Evolutionary conservation across 2,797 vertebrate genomes (phyloP).

Genomic region (Gymnoscopelus braueri): DNA sequence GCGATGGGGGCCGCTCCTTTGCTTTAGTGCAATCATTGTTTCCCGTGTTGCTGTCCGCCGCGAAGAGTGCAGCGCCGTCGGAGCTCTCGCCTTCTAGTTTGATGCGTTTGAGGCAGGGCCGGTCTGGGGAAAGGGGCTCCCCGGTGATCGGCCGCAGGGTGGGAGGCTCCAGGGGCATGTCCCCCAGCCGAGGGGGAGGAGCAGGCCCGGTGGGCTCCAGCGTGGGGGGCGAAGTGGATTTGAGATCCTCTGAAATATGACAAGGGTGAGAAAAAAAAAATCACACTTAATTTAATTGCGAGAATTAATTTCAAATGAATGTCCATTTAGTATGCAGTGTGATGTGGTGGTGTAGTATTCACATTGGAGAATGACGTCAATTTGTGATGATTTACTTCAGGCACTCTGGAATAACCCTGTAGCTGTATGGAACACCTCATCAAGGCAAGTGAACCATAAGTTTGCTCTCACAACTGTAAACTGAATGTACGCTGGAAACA

Average conservation of each 20-base stretch:
- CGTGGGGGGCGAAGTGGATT: conserved; percentile 89
- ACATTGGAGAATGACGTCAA: conserved; percentile 71
- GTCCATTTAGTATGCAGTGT: conserved; percentile 67
- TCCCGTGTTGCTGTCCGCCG: conserved; percentile 22
- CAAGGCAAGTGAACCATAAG: conserved; percentile 50
- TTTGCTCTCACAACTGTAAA: conserved; percentile 62
- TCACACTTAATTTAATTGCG: conserved; percentile 18
- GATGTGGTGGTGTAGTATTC: conserved; percentile 70
- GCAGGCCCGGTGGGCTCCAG: conserved; percentile 92
- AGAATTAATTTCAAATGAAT: conserved; percentile 26
- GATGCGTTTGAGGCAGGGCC: conserved; percentile 81
- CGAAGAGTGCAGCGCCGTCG: conserved; percentile 63
- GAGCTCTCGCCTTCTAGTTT: conserved; percentile 80
- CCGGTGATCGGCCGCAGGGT: conserved; percentile 91
- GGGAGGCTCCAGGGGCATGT: conserved; percentile 90
- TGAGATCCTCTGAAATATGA: conserved; percentile 88
- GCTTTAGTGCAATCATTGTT: conserved; percentile 76
- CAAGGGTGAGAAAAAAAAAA: conserved; percentile 45
- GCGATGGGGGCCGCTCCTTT: conserved; percentile 50
- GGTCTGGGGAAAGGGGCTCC: conserved; percentile 78
- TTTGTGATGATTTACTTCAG: conserved; percentile 50
- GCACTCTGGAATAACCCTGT: conserved; percentile 12
- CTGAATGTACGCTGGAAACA: conserved; percentile 55
- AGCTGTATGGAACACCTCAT: conserved; percentile 47
- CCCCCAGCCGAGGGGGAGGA: conserved; percentile 87